Percentiles rank a stretch among this genome's conserved stretches.
Conservation (phyloP, 1,140 invertebrate species). For the Diorhabda elongata region DNA sequence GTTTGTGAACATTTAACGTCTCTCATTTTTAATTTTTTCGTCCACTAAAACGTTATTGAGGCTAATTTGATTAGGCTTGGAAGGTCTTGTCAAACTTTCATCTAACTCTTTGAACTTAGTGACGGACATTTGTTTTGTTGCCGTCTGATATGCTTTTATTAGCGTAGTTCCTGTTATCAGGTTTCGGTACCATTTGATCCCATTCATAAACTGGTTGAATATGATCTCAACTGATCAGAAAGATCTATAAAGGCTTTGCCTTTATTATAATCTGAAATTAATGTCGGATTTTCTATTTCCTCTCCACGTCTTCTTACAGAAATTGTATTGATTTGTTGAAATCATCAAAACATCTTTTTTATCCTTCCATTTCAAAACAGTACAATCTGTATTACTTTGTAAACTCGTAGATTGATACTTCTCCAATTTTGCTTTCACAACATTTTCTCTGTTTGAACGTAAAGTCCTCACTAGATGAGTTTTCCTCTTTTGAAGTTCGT, state of each 20-base stretch:
- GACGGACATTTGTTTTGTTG: no score
- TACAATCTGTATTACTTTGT: slow-evolving; percentile 44
- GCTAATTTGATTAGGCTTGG: no score
- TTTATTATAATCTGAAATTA: slow-evolving; percentile 32
- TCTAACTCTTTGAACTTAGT: no score
- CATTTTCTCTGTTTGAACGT: slow-evolving; percentile 41
- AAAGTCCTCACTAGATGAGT: slow-evolving; percentile 50
- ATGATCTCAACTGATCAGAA: no score
- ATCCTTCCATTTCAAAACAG: slow-evolving; percentile 49
- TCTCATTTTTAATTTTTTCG: no score
- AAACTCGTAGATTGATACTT: slow-evolving; percentile 42
- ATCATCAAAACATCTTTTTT: slow-evolving; percentile 47
- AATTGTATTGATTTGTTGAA: slow-evolving; percentile 42
- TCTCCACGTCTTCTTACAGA: slow-evolving; percentile 14
- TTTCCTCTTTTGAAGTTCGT: slow-evolving; percentile 44
- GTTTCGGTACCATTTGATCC: no score
- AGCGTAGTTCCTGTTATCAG: no score
- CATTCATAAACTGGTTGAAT: no score
- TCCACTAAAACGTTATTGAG: no score
- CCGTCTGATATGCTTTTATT: no score
- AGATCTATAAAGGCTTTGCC: slow-evolving; percentile 33
- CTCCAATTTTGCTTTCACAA: slow-evolving; percentile 45
- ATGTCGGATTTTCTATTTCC: slow-evolving; percentile 29
- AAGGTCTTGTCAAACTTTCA: no score
- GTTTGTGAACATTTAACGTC: no score